Evolutionary conservation across 2,113 vertebrate species (phyloP), one percentile per base, ranked within the genome.

Genomic region (Ascaphus truei): DNA sequence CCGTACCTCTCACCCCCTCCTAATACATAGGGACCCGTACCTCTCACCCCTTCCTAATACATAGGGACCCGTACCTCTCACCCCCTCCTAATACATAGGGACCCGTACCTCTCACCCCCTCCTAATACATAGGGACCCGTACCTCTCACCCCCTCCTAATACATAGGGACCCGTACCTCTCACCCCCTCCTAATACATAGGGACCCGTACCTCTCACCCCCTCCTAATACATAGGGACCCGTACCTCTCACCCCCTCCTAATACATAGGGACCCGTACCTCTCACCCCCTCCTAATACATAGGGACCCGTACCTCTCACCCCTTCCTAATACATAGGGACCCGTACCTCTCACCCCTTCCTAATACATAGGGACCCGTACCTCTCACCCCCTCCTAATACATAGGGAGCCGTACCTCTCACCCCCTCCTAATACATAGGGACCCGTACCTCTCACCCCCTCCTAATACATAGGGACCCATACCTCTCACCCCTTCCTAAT

Each of bases 401-500:
- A 36, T 8, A 18, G 34, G 12, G 3, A 43, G 20, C 11, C 15
- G 3, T n/a, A 7, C 15, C 15, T 5, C 50, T n/a, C 11, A 27
- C 5, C 5, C 15, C 12, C 6, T 27, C 12, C n/a, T 27, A 29
- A 29, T 15, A 41, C 22, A 52, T 10, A 2, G 1, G 20, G 29
- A 22, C 36, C 23, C 22, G 3, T 18, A 7, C 9, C 6, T 7
- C 8, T 8, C n/a, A n/a, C n/a, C n/a, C 5, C 6, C 7, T 11
- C 4, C n/a, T 1, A 27, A 20, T 9, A 1, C 13, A 16, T 1
- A 1, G 9, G 2, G 3, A 1, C 4, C 9, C 27, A 7, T 1
- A 4, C 2, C 10, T 1, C 6, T 9, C 3, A 1, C 12, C 0
- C 2, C 4, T 3, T 8, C 8, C 5, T 2, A 4, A 2, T 1